Conservation (phyloP, 2,113 vertebrate genomes). For the Caranx melampygus region DNA sequence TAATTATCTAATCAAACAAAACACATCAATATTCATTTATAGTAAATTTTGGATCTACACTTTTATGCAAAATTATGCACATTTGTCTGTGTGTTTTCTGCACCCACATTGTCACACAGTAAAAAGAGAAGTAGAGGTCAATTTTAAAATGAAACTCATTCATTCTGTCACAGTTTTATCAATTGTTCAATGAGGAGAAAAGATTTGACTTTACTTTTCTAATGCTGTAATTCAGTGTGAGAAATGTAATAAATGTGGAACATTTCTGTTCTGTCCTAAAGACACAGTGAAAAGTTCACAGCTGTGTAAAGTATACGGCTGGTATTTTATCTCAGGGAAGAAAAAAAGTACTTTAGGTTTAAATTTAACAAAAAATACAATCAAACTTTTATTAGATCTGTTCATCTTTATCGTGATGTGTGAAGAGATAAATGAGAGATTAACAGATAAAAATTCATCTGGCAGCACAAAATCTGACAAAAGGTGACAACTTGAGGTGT, state of each 20-base stretch:
- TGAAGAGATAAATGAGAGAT: background rate
- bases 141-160: conserved; percentile 10
- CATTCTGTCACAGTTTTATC: background rate
- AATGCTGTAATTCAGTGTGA: background rate
- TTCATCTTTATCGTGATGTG: background rate
- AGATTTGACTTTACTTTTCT: background rate
- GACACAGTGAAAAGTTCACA: conserved; percentile 43
- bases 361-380: conserved; percentile 8
- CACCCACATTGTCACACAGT: background rate
- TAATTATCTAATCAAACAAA: conserved; percentile 24
- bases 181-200: background rate
- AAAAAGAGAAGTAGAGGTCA: background rate
- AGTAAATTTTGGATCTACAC: background rate
- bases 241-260: background rate
- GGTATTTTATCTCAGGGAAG: conserved; percentile 3
- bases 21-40: background rate
- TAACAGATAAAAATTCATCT: background rate
- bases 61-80: background rate
- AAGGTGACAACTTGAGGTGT: conserved; percentile 40
- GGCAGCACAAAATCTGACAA: background rate
- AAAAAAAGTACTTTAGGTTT: background rate
- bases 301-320: background rate
- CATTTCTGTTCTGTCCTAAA: background rate
- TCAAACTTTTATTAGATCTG: background rate
- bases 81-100: background rate